These are phyloP conservation scores for Andrena cerasifolii DNA, from an alignment of 1,140 invertebrate genomes.

Conservation along the genomic window DNA sequence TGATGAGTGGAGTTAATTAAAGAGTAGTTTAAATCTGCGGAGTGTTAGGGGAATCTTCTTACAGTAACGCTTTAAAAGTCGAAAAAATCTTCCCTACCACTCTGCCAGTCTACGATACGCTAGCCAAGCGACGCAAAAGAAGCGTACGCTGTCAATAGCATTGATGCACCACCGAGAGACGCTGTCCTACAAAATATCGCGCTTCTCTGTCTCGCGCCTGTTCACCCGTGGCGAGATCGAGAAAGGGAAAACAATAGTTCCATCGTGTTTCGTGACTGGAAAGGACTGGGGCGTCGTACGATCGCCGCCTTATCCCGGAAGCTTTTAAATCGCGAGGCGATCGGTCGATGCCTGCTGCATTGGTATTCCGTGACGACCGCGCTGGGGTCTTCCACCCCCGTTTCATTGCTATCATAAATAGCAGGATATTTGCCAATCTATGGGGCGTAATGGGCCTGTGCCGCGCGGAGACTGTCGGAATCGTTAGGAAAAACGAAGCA, in stretches of 20 bases:
- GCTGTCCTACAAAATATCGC: constrained; percentile 16
- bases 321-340: constrained; percentile 38
- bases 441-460: constrained; percentile 26
- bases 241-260: neutral
- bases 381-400: constrained; percentile 15
- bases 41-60: no score
- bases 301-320: constrained; percentile 21
- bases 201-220: neutral
- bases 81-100: no score
- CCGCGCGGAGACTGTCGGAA: constrained; percentile 14
- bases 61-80: no score
- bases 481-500: neutral
- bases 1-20: no score
- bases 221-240: neutral
- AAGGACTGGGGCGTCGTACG: constrained; percentile 15
- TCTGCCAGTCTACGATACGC: neutral
- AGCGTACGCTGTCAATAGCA: neutral
- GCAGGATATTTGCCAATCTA: constrained; percentile 56
- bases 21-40: no score
- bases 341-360: constrained; percentile 47
- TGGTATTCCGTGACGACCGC: constrained; percentile 38
- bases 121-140: neutral
- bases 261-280: constrained; percentile 34
- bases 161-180: neutral
- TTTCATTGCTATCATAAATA: constrained; percentile 52